Percentiles rank a stretch among this genome's conserved stretches.
Evolutionary conservation across 2,113 vertebrate genomes (phyloP).

Genomic region (Elaphurus davidianus): DNA sequence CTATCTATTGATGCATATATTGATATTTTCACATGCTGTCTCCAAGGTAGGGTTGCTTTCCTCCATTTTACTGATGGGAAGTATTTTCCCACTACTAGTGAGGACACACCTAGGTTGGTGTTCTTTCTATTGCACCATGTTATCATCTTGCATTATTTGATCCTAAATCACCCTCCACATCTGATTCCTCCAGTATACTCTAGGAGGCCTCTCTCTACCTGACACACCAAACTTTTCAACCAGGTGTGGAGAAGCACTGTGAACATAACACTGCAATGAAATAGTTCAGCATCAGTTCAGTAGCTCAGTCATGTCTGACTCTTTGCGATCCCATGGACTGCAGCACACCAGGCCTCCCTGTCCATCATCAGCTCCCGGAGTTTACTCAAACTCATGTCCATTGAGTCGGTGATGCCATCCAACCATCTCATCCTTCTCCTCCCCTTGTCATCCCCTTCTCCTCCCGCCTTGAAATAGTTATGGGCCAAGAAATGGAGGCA

Average conservation of each 20-base stretch:
- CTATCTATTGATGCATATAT: background rate
- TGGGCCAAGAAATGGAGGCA: background rate
- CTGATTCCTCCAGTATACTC: background rate
- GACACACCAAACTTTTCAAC: background rate
- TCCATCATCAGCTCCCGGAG: background rate
- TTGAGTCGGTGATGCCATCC: background rate
- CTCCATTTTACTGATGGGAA: background rate
- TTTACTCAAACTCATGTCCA: background rate
- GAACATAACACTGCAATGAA: background rate
- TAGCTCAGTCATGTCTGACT: accelerated
- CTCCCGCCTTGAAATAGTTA: background rate
- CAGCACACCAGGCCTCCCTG: background rate
- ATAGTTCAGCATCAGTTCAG: background rate
- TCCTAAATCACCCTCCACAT: background rate
- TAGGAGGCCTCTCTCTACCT: background rate
- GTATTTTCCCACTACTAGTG: background rate
- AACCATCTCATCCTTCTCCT: background rate
- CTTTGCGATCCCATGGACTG: background rate
- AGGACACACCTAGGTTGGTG: background rate
- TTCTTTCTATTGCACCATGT: background rate
- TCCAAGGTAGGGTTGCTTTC: background rate
- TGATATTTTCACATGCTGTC: background rate
- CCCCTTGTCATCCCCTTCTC: background rate
- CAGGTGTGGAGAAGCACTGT: background rate
- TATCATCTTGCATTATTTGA: background rate